phyloP scores from a whole-genome alignment of 2,888 invertebrate genomes.

The Proisotoma minuta region DNA sequence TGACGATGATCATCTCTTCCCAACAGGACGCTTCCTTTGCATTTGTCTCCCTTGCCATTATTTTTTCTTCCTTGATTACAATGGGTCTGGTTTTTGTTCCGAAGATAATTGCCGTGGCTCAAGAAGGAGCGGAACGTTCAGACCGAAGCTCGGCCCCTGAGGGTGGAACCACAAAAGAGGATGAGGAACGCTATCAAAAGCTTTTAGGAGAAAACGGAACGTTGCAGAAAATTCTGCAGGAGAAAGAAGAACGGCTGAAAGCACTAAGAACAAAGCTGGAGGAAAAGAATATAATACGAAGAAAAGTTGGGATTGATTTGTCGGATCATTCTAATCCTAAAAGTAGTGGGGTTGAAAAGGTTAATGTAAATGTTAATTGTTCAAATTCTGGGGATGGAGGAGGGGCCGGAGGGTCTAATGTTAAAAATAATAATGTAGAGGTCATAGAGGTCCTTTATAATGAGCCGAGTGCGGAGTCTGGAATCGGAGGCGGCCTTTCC shows the following conservation, averaged over 20 bases:
- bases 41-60: slow-evolving; percentile 91
- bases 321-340: not conserved
- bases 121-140: slow-evolving; percentile 58
- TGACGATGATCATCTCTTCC: slow-evolving; percentile 92
- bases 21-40: slow-evolving; percentile 97
- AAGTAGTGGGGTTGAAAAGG: not conserved
- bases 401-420: slow-evolving; percentile 21
- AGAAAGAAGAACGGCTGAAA: slow-evolving; percentile 87
- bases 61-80: slow-evolving; percentile 96
- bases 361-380: not conserved
- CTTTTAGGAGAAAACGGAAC: slow-evolving; percentile 92
- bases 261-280: slow-evolving; percentile 72
- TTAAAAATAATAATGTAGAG: slow-evolving; percentile 39
- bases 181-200: slow-evolving; percentile 91
- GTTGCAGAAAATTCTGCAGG: slow-evolving; percentile 84
- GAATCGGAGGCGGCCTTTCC: slow-evolving; percentile 64
- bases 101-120: slow-evolving; percentile 88
- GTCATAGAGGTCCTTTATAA: slow-evolving; percentile 59
- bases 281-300: slow-evolving; percentile 62
- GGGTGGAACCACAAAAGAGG: slow-evolving; percentile 75
- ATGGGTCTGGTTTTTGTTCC: slow-evolving; percentile 98
- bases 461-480: slow-evolving; percentile 70
- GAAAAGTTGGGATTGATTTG: slow-evolving; percentile 5
- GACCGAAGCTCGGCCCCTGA: slow-evolving; percentile 59
- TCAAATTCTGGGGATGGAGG: not conserved